phyloP scores from a whole-genome alignment of 2,888 invertebrate species.

The Acronicta alni region DNA sequence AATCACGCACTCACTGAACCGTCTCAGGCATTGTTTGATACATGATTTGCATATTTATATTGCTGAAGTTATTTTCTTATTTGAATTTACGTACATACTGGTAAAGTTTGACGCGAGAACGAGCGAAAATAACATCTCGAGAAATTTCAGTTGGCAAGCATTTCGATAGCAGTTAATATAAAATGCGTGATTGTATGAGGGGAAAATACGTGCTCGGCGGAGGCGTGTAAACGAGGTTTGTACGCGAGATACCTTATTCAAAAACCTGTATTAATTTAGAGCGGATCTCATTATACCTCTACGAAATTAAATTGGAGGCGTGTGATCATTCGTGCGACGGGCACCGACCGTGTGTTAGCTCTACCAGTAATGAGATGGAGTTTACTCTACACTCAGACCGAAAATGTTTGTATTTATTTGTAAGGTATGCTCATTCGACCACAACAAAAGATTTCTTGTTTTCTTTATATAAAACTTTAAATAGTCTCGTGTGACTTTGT shows the following conservation, averaged over 20 bases:
- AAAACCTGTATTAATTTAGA: slow-evolving; percentile 68
- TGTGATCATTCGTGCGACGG: slow-evolving; percentile 64
- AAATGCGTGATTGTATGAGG: slow-evolving; percentile 49
- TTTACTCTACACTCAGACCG: slow-evolving; percentile 39
- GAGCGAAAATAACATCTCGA: slow-evolving; percentile 37
- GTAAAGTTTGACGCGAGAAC: slow-evolving; percentile 38
- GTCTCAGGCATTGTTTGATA: slow-evolving; percentile 38
- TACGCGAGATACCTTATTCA: slow-evolving; percentile 58
- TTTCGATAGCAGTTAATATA: slow-evolving; percentile 50
- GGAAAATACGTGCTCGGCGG: slow-evolving; percentile 43
- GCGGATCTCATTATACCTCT: slow-evolving; percentile 66
- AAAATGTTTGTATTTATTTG: slow-evolving; percentile 45
- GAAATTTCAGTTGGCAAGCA: slow-evolving; percentile 27
- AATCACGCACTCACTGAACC: slow-evolving; percentile 26
- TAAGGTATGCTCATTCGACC: slow-evolving; percentile 13
- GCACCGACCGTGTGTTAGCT: slow-evolving; percentile 44
- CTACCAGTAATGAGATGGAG: slow-evolving; percentile 48
- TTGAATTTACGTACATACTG: slow-evolving; percentile 41
- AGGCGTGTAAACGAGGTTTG: slow-evolving; percentile 50
- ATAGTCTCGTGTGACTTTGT: neutral
- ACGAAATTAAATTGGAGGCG: slow-evolving; percentile 68
- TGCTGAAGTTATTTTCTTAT: slow-evolving; percentile 52
- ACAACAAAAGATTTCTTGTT: slow-evolving; percentile 16
- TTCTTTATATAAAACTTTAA: slow-evolving; percentile 17
- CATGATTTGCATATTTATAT: slow-evolving; percentile 49